Conservation (phyloP, 2,113 vertebrate species). For the Colossoma macropomum region DNA sequence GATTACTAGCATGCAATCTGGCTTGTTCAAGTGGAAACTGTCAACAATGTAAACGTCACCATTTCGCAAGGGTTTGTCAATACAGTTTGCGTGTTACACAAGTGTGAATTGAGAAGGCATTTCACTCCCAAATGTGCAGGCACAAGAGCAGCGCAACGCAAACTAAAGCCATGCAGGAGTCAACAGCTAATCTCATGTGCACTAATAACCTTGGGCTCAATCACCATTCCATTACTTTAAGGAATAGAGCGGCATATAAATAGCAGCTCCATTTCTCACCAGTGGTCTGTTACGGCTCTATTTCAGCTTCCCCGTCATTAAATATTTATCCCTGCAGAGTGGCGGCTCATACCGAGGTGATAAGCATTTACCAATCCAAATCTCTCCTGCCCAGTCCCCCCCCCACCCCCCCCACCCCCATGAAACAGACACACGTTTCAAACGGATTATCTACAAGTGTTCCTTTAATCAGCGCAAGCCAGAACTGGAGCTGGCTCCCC, state of each 20-base stretch:
- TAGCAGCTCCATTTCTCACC: conserved; percentile 76
- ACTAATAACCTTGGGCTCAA: conserved; percentile 81
- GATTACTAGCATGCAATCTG: not conserved
- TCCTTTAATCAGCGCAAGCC: conserved; percentile 77
- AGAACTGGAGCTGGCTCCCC: conserved; percentile 70
- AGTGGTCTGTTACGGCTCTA: conserved; percentile 74
- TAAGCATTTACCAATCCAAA: conserved; percentile 73
- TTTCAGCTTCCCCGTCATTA: conserved; percentile 76
- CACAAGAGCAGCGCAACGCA: conserved; percentile 49
- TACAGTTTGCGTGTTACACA: not conserved
- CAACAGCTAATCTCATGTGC: conserved; percentile 68
- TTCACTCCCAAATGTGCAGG: conserved; percentile 6
- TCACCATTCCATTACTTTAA: conserved; percentile 75
- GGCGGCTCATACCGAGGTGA: conserved; percentile 71
- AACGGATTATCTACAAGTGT: conserved; percentile 75
- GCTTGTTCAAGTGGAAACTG: not conserved
- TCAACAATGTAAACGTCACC: not conserved
- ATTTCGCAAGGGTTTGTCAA: not conserved
- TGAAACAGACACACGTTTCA: conserved; percentile 69
- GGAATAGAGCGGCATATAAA: conserved; percentile 68
- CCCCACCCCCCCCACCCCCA: not conserved
- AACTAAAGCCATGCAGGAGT: conserved; percentile 51
- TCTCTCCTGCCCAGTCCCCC: conserved; percentile 39
- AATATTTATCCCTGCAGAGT: conserved; percentile 80
- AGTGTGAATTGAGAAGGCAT: not conserved